phyloP scores from a whole-genome alignment of 2,113 vertebrate species.

The Laticauda colubrina region DNA sequence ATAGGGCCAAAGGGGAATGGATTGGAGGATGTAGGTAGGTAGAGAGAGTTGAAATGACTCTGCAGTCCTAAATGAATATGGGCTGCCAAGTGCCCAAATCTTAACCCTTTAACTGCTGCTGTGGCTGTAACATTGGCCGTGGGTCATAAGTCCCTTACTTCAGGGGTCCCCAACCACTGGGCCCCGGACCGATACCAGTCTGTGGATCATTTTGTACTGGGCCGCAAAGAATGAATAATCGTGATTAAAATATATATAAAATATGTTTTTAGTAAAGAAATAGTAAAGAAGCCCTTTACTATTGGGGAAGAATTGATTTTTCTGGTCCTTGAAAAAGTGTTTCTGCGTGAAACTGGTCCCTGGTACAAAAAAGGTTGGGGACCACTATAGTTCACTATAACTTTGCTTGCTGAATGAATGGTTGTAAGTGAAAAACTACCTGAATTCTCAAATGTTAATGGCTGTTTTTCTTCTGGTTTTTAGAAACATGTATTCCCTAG shows the following conservation, averaged over 20 bases:
- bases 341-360: too few species aligned
- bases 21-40: background rate
- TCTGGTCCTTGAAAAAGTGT: too few species aligned
- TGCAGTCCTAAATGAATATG: background rate
- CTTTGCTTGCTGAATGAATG: background rate
- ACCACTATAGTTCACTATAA: background rate
- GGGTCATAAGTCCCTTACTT: background rate
- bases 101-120: background rate
- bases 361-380: too few species aligned
- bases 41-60: background rate
- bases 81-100: background rate
- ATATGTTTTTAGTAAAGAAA: too few species aligned
- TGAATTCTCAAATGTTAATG: background rate
- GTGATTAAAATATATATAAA: too few species aligned
- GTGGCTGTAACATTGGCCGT: background rate
- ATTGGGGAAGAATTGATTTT: too few species aligned
- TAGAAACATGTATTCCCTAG: background rate
- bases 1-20: too few species aligned
- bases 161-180: too few species aligned
- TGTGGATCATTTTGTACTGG: too few species aligned
- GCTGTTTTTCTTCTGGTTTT: constrained; percentile 10
- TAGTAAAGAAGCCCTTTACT: too few species aligned
- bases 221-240: too few species aligned
- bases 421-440: background rate
- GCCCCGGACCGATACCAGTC: too few species aligned